Evolutionary conservation across 2,888 invertebrate species (phyloP).

Genomic region (Calliphora vomitoria): DNA sequence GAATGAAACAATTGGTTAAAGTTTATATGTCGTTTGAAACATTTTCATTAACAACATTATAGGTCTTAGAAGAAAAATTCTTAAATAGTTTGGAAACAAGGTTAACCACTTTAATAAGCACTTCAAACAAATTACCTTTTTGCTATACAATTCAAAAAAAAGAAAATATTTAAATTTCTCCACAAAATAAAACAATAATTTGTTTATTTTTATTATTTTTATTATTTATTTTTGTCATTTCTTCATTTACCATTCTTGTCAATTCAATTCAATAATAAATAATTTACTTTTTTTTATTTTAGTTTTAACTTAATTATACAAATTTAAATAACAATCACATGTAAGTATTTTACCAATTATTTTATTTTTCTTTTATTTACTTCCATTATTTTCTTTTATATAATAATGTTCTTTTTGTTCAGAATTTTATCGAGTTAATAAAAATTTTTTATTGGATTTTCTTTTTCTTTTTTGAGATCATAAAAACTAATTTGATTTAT

Average conservation of each 20-base stretch:
- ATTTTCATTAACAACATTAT: too few relatives aligned
- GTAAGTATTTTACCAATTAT: conserved; percentile 68
- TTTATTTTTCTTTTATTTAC: conserved; percentile 21
- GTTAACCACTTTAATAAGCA: too few relatives aligned
- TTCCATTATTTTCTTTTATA: conserved; percentile 19
- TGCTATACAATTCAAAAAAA: background rate
- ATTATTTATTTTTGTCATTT: conserved; percentile 27
- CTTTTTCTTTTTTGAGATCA: conserved; percentile 42
- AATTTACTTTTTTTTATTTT: conserved; percentile 47
- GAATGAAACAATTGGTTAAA: background rate
- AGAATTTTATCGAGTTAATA: conserved; percentile 50
- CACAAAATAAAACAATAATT: conserved; percentile 17
- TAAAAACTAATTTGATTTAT: conserved; percentile 61
- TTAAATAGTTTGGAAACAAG: too few relatives aligned
- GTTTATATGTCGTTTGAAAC: background rate
- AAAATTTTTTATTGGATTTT: conserved; percentile 49
- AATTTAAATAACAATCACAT: conserved; percentile 74
- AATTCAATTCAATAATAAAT: conserved; percentile 68
- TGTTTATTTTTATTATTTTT: conserved; percentile 3
- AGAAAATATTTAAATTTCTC: background rate
- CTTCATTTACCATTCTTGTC: conserved; percentile 59
- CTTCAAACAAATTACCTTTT: too few relatives aligned
- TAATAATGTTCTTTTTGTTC: conserved; percentile 20
- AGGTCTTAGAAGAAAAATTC: too few relatives aligned
- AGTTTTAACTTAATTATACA: conserved; percentile 70